phyloP scores from a whole-genome alignment of 2,113 vertebrate genomes.

The Oceanites oceanicus region DNA sequence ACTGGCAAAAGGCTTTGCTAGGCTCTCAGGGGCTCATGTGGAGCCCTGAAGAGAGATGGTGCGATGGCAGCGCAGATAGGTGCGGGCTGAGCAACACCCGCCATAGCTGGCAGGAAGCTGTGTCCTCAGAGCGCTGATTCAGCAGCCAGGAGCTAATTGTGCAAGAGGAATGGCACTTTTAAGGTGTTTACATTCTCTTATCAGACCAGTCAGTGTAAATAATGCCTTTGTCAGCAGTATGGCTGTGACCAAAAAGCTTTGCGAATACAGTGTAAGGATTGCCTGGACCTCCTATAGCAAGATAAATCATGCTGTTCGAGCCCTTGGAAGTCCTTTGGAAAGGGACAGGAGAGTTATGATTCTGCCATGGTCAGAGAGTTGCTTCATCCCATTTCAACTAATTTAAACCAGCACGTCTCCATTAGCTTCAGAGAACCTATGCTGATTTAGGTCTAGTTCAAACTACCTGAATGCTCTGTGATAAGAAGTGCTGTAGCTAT shows the following conservation, averaged over 20 bases:
- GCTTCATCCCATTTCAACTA: not conserved
- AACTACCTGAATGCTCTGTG: not conserved
- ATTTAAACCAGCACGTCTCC: not conserved
- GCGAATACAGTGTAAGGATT: not conserved
- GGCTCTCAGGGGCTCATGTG: not conserved
- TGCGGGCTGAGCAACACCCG: not conserved
- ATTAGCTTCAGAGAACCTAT: not conserved
- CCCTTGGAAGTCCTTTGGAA: not conserved
- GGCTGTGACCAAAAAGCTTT: constrained; percentile 13
- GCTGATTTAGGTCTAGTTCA: not conserved
- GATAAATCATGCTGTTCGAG: not conserved
- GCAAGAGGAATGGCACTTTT: constrained; percentile 47
- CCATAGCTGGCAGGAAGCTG: not conserved
- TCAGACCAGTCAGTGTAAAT: constrained; percentile 16
- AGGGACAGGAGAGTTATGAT: not conserved
- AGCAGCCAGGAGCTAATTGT: constrained; percentile 52
- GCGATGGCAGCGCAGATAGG: not conserved
- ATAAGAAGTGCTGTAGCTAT: not conserved
- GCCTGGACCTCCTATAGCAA: not conserved
- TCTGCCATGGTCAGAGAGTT: not conserved
- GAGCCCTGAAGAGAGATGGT: not conserved
- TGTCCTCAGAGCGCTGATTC: constrained; percentile 58
- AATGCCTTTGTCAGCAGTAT: constrained; percentile 21
- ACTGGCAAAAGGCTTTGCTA: not conserved
- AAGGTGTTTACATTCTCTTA: constrained; percentile 48